phyloP scores from a whole-genome alignment of 1,140 invertebrate genomes.

The Brachionus plicatilis region DNA sequence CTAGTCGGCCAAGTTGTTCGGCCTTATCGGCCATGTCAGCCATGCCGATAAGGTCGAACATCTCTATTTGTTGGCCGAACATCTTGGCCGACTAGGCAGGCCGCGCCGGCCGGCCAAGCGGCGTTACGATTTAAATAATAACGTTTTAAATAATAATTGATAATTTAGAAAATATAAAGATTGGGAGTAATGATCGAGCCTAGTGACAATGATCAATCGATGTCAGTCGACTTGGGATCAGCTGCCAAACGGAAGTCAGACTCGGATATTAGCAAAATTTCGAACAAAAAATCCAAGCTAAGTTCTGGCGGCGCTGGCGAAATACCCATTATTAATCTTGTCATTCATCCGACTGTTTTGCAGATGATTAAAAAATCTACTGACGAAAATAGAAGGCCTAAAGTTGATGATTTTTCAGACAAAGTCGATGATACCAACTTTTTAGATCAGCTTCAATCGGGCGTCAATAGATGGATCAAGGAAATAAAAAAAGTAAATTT shows the following conservation, averaged over 20 bases:
- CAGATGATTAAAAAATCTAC: constrained; percentile 80
- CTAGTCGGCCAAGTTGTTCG: too few relatives aligned
- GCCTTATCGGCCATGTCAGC: too few relatives aligned
- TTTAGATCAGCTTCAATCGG: constrained; percentile 89
- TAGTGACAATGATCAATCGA: neutral
- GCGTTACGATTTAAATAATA: too few relatives aligned
- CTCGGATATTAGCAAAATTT: too few relatives aligned
- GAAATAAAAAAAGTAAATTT: constrained; percentile 90
- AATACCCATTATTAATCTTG: constrained; percentile 92
- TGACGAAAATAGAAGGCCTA: constrained; percentile 84
- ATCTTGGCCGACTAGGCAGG: too few relatives aligned
- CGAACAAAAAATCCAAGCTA: too few relatives aligned
- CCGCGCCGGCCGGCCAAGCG: too few relatives aligned
- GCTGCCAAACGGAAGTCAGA: too few relatives aligned
- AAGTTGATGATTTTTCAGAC: constrained; percentile 79
- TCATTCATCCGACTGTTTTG: constrained; percentile 79
- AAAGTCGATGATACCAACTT: constrained; percentile 84
- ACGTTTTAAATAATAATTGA: neutral
- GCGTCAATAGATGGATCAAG: constrained; percentile 96
- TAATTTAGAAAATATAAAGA: neutral
- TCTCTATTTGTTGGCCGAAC: too few relatives aligned
- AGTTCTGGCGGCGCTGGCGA: constrained; percentile 58
- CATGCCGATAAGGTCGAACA: too few relatives aligned
- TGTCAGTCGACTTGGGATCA: constrained; percentile 60
- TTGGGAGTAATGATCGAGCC: constrained; percentile 12